phyloP scores from a whole-genome alignment of 2,113 vertebrate species.

The Gambusia holbrooki region DNA sequence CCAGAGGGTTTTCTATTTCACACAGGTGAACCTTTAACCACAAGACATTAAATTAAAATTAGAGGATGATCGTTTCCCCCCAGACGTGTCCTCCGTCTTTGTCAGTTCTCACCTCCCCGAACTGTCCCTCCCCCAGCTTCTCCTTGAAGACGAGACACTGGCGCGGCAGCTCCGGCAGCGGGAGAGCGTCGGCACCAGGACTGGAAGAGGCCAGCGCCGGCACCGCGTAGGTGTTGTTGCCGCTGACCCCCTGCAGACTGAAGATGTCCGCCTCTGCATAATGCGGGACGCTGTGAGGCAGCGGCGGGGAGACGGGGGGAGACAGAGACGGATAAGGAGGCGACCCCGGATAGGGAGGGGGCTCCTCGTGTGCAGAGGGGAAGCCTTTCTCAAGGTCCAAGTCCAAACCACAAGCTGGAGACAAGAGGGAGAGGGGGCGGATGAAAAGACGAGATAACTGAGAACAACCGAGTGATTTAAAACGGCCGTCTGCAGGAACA shows the following conservation, averaged over 20 bases:
- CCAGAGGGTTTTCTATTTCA: conserved; percentile 90
- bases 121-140: conserved; percentile 94
- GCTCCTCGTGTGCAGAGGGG: conserved; percentile 72
- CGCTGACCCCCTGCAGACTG: conserved; percentile 90
- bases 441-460: conserved; percentile 24
- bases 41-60: conserved; percentile 2
- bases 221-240: conserved; percentile 92
- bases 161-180: conserved; percentile 88
- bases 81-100: not conserved
- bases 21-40: conserved; percentile 88
- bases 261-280: conserved; percentile 94
- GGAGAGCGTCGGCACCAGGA: conserved; percentile 80
- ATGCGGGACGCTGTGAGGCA: conserved; percentile 88
- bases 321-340: conserved; percentile 79
- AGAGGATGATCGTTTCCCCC: conserved; percentile 2
- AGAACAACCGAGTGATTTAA: conserved; percentile 10
- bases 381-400: conserved; percentile 82
- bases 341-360: conserved; percentile 81
- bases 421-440: conserved; percentile 20
- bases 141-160: conserved; percentile 90
- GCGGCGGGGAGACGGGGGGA: conserved; percentile 75
- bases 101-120: conserved; percentile 86
- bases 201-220: conserved; percentile 83
- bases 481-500: conserved; percentile 5
- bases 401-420: conserved; percentile 83